phyloP scores from a whole-genome alignment of 2,888 invertebrate genomes.

The Polyploca ridens region DNA sequence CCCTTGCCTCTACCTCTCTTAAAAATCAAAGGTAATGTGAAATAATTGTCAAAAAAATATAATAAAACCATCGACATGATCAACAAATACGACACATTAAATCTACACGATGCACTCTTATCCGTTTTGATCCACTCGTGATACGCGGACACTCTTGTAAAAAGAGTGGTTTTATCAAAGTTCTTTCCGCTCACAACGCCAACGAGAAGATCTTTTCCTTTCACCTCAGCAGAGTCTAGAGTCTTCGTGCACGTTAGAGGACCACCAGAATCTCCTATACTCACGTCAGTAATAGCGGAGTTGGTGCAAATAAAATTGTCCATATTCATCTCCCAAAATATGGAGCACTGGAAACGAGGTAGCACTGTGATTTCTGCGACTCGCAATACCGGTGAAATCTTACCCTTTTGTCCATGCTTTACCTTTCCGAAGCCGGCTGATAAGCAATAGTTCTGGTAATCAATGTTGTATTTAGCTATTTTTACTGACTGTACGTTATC shows the following conservation, averaged over 20 bases:
- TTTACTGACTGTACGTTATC: slow-evolving; percentile 20
- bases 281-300: slow-evolving; percentile 25
- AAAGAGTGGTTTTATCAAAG: slow-evolving; percentile 28
- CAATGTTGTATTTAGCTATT: slow-evolving; percentile 16
- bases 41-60: not conserved
- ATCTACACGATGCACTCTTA: not conserved
- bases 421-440: slow-evolving; percentile 29
- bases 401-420: not conserved
- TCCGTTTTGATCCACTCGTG: slow-evolving; percentile 23
- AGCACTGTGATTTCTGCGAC: not conserved
- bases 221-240: slow-evolving; percentile 14
- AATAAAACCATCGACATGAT: not conserved
- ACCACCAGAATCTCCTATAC: slow-evolving; percentile 31
- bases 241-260: slow-evolving; percentile 29
- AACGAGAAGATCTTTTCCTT: slow-evolving; percentile 21
- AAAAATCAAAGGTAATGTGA: too few relatives aligned
- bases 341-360: slow-evolving; percentile 20
- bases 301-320: slow-evolving; percentile 31
- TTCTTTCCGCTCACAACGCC: slow-evolving; percentile 32
- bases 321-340: slow-evolving; percentile 36
- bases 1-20: too few relatives aligned
- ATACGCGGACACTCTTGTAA: slow-evolving; percentile 28
- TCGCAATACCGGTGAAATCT: slow-evolving; percentile 7
- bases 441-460: slow-evolving; percentile 25
- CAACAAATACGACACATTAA: not conserved